Evolutionary conservation across 2,888 invertebrate genomes (phyloP).

Genomic region (Mimachlamys varia): DNA sequence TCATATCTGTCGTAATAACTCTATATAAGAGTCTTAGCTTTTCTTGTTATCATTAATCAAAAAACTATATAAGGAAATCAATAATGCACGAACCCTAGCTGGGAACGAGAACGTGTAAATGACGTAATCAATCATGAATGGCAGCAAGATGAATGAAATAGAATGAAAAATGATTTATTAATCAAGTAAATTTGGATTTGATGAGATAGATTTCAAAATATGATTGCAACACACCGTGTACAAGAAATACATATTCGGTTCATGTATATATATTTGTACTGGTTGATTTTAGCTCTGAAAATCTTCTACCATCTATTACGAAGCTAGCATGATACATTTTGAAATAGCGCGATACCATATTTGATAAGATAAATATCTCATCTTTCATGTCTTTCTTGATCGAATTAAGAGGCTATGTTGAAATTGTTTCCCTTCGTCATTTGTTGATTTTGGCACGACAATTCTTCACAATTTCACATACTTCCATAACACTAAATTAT

Average conservation of each 20-base stretch:
- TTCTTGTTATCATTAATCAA: constrained; percentile 11
- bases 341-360: too few relatives aligned
- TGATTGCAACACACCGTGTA: not conserved
- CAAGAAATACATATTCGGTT: not conserved
- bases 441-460: too few relatives aligned
- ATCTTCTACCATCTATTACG: too few relatives aligned
- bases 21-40: not conserved
- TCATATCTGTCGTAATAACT: not conserved
- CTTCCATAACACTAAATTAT: too few relatives aligned
- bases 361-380: too few relatives aligned
- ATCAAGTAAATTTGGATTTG: not conserved
- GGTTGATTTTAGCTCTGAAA: too few relatives aligned
- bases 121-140: not conserved
- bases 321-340: too few relatives aligned
- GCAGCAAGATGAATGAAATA: not conserved
- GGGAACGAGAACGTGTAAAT: not conserved
- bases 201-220: not conserved
- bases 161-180: constrained; percentile 21
- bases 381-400: too few relatives aligned
- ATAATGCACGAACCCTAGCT: not conserved
- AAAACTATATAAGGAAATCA: not conserved
- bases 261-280: too few relatives aligned
- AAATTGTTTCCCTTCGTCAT: too few relatives aligned
- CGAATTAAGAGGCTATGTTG: too few relatives aligned
- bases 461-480: too few relatives aligned